Evolutionary conservation across 2,888 invertebrate species (phyloP), one percentile per base, ranked within the genome.

Genomic region (Pristionchus exspectatus): DNA sequence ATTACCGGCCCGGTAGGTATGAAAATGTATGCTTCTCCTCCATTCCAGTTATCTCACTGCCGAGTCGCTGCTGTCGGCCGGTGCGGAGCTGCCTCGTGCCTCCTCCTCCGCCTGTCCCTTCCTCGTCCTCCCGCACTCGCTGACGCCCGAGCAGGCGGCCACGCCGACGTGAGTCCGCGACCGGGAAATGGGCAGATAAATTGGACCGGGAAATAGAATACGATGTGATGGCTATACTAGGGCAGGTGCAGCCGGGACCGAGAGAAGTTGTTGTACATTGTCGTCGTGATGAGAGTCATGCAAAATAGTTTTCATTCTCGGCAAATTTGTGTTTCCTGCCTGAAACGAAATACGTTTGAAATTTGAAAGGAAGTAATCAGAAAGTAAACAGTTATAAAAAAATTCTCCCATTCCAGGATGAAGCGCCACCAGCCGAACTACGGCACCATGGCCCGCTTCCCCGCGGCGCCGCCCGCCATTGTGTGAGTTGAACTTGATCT

Each of bases 111-210:
- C 33, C 44, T 88, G 54, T 56, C 74, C 72, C 24, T 38, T 88
- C 56, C 87, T 88, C 38, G 38, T 88, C 56, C 74, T 88, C 38
- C 87, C 87, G 21, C 87, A 87, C 33, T 87, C 87, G 63, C 63
- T 63, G 24, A 63, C 63, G 21, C 24, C 63, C 24, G 24, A 24
- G n/a, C 24, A 63, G n/a, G 63, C 63, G 10, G 63, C 63, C 24
- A n/a, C 24, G 2, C 63, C 63, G n/a, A 24, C 7, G 63, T 63
- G 63, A 63, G 44, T 50, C 44, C 44, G 44, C 5, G 12, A 50
- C 44, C 12, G 44, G 44, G 44, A 38, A 38, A 5, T 38, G n/a
- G n/a, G n/a, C n/a, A n/a, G n/a, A 44, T 44, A 9, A 44, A 44
- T 44, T 1, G 44, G 12, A 50, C 44, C 44, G 44, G 44, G 12